A percentile compares a stretch with the other conserved stretches of the same genome.
These are phyloP conservation scores for Lanistes nyassanus DNA, from an alignment of 1,140 invertebrate species.

Conservation along the genomic window DNA sequence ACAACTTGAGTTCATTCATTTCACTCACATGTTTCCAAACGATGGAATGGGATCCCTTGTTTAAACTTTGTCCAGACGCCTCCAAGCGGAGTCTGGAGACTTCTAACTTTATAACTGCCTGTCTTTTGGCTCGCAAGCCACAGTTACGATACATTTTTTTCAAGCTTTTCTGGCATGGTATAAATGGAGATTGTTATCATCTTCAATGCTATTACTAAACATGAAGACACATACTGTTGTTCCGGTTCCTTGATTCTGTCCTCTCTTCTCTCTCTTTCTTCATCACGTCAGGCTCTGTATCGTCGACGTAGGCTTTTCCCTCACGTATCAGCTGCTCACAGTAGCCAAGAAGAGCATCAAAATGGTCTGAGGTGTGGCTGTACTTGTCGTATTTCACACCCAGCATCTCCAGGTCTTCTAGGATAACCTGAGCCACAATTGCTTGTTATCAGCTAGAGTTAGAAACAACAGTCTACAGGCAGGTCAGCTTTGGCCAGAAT, in stretches of 20 bases:
- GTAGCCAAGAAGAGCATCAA: slow-evolving; percentile 88
- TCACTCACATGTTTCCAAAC: too few relatives aligned
- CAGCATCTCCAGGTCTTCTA: slow-evolving; percentile 92
- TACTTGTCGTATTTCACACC: slow-evolving; percentile 93
- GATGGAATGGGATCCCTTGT: too few relatives aligned
- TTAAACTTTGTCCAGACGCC: too few relatives aligned
- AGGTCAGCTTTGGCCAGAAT: too few relatives aligned
- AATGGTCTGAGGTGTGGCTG: slow-evolving; percentile 97
- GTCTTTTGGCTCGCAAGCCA: too few relatives aligned
- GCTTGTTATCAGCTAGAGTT: too few relatives aligned
- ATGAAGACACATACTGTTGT: slow-evolving; percentile 51
- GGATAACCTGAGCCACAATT: slow-evolving; percentile 77
- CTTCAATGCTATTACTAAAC: neutral
- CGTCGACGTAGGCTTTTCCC: slow-evolving; percentile 94
- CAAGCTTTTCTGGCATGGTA: too few relatives aligned
- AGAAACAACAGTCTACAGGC: too few relatives aligned
- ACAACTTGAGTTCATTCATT: too few relatives aligned
- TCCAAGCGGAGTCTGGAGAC: too few relatives aligned
- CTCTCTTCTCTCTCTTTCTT: slow-evolving; percentile 93
- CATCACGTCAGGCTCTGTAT: slow-evolving; percentile 95
- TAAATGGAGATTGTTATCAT: neutral
- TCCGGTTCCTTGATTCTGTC: slow-evolving; percentile 75
- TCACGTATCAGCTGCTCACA: slow-evolving; percentile 91
- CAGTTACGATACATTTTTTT: too few relatives aligned
- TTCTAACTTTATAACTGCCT: too few relatives aligned